These are phyloP conservation scores for Fistularia commersonii DNA, from an alignment of 2,797 vertebrate species.

Conservation along the genomic window DNA sequence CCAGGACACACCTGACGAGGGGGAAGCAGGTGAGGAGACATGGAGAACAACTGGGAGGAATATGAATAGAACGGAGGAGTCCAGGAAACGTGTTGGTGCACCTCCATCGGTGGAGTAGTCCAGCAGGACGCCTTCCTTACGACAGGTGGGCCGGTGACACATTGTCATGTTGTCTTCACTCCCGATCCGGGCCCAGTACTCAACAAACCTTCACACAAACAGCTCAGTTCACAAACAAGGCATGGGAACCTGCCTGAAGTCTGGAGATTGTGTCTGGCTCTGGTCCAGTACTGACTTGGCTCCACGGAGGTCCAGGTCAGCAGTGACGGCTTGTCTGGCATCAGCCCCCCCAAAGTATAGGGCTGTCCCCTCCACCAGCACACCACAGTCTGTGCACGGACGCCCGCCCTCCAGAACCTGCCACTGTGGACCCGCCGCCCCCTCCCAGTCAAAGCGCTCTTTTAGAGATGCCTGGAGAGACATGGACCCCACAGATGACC, in stretches of 20 bases:
- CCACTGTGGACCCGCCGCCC: conserved; percentile 87
- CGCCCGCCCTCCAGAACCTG: conserved; percentile 91
- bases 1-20: conserved; percentile 88
- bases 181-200: conserved; percentile 97
- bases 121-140: conserved; percentile 92
- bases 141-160: conserved; percentile 91
- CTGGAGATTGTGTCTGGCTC: not conserved
- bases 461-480: conserved; percentile 86
- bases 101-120: conserved; percentile 96
- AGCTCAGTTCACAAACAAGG: conserved; percentile 1
- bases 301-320: conserved; percentile 92
- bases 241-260: not conserved
- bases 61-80: not conserved
- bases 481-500: not conserved
- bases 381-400: conserved; percentile 91
- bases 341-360: conserved; percentile 91
- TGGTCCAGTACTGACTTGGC: conserved; percentile 83
- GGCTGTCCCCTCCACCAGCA: conserved; percentile 91
- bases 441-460: conserved; percentile 95
- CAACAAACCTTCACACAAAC: conserved; percentile 84
- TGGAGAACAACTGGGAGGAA: not conserved
- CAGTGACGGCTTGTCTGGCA: conserved; percentile 89
- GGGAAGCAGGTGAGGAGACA: too few species aligned
- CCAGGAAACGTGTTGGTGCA: conserved; percentile 23
- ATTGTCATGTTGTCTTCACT: conserved; percentile 95